Percentiles rank a stretch among this genome's conserved stretches.
phyloP scores from a whole-genome alignment of 2,888 invertebrate genomes.

The Lymantria dispar region DNA sequence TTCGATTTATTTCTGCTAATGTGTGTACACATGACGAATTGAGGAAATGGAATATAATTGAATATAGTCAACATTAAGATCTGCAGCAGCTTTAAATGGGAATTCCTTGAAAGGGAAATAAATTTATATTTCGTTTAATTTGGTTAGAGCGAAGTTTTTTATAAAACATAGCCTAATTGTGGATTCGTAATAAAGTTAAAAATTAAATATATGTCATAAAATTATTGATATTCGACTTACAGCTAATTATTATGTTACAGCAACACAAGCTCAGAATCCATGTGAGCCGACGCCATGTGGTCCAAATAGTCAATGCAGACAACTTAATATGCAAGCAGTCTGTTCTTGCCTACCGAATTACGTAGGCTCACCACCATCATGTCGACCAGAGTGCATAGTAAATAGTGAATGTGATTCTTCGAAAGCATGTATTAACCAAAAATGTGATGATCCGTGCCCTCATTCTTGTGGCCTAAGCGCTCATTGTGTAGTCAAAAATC shows the following conservation, averaged over 20 bases:
- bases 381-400: conserved; percentile 93
- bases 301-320: conserved; percentile 92
- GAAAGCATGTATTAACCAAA: conserved; percentile 92
- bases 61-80: too few relatives aligned
- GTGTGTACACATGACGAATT: too few relatives aligned
- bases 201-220: not conserved
- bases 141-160: too few relatives aligned
- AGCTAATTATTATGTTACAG: conserved; percentile 42
- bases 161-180: too few relatives aligned
- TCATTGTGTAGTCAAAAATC: conserved; percentile 91
- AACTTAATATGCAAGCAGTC: conserved; percentile 90
- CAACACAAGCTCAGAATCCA: conserved; percentile 83
- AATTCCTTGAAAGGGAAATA: too few relatives aligned
- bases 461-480: conserved; percentile 94
- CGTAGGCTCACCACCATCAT: conserved; percentile 89
- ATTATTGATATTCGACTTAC: not conserved
- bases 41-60: too few relatives aligned
- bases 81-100: too few relatives aligned
- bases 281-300: conserved; percentile 94
- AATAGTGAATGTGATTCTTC: conserved; percentile 92
- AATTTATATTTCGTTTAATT: too few relatives aligned
- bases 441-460: conserved; percentile 93
- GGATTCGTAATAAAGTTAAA: too few relatives aligned
- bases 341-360: conserved; percentile 92
- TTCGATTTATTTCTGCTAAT: too few relatives aligned